These are phyloP conservation scores for Oceanodroma leucorhoa DNA, from an alignment of 2,797 vertebrate genomes.

Conservation along the genomic window DNA sequence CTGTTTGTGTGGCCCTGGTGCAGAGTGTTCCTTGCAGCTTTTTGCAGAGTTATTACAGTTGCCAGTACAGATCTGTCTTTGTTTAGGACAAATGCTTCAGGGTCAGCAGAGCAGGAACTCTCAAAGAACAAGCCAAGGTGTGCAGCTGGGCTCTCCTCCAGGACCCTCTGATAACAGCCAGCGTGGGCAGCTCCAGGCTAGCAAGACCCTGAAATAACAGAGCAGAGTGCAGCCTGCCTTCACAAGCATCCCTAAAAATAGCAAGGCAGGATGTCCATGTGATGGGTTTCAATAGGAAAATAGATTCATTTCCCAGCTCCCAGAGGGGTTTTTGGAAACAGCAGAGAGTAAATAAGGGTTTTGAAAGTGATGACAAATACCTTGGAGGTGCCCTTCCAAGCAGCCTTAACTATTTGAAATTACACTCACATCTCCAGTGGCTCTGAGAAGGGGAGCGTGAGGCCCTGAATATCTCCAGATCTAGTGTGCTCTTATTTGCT, in stretches of 20 bases:
- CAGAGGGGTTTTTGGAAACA: neutral
- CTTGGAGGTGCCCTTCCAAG: slow-evolving; percentile 7
- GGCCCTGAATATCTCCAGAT: neutral
- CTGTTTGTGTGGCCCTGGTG: neutral
- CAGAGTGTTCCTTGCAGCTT: neutral
- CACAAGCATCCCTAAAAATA: neutral
- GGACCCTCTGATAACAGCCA: neutral
- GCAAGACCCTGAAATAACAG: neutral
- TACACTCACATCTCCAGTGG: neutral
- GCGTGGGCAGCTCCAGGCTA: neutral
- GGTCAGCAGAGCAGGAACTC: neutral
- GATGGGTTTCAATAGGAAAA: neutral
- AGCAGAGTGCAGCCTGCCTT: neutral
- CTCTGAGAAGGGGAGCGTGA: neutral
- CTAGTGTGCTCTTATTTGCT: neutral
- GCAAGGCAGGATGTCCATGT: neutral
- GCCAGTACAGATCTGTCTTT: neutral
- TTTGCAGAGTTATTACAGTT: neutral
- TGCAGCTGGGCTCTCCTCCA: neutral
- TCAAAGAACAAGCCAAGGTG: neutral
- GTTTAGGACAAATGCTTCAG: neutral
- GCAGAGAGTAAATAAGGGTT: neutral
- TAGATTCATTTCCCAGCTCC: slow-evolving; percentile 1
- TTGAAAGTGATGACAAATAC: neutral
- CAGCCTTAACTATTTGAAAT: neutral